These are phyloP conservation scores for Chrysodeixis includens DNA, from an alignment of 2,888 invertebrate species.

Conservation along the genomic window DNA sequence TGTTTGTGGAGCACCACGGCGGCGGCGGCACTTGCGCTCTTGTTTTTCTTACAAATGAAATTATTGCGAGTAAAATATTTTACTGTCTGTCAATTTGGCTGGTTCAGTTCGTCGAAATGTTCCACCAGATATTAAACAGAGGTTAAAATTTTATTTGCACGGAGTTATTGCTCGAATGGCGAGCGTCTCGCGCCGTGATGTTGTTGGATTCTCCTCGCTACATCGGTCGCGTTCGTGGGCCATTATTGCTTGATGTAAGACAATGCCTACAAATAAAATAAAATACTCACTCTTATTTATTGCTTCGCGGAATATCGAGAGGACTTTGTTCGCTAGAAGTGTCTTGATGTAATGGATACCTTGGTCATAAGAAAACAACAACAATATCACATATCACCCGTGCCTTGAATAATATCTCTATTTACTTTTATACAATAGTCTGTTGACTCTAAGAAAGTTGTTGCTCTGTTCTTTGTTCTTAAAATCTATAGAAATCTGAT, in stretches of 20 bases:
- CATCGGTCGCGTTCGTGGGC: constrained; percentile 72
- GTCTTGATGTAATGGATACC: constrained; percentile 52
- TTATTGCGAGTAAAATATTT: constrained; percentile 89
- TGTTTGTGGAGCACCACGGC: constrained; percentile 75
- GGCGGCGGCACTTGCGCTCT: constrained; percentile 54
- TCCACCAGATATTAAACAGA: constrained; percentile 86
- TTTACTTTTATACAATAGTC: constrained; percentile 17
- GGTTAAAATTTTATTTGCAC: constrained; percentile 88
- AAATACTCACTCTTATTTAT: constrained; percentile 77
- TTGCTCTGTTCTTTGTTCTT: neutral
- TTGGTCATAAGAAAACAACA: constrained; percentile 50
- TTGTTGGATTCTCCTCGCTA: constrained; percentile 76
- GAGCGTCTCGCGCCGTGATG: constrained; percentile 71
- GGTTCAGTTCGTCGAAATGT: constrained; percentile 76
- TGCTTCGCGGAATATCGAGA: constrained; percentile 63
- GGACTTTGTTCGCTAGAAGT: constrained; percentile 59
- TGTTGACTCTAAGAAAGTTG: neutral
- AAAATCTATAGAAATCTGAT: neutral
- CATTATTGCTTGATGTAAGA: constrained; percentile 81
- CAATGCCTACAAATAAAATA: constrained; percentile 83
- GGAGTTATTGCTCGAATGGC: constrained; percentile 78
- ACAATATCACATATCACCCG: constrained; percentile 30
- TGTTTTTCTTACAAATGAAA: constrained; percentile 88
- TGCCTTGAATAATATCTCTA: constrained; percentile 16
- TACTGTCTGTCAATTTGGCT: constrained; percentile 88